Base-by-base conservation (phyloP, 2,888 invertebrate species). In the Apamea epomidion region DNA sequence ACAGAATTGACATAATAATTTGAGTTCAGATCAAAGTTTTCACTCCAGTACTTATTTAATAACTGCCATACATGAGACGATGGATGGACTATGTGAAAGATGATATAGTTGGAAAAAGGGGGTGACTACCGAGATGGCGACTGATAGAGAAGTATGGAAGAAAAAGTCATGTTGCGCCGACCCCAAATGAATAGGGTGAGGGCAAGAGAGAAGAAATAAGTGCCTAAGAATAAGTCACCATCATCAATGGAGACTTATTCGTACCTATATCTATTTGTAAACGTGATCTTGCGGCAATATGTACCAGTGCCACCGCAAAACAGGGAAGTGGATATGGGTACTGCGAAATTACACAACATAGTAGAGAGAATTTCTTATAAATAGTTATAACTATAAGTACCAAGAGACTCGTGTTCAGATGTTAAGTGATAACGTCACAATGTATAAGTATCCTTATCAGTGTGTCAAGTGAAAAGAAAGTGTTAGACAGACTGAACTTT, bases 381-480 rank as follows among this genome's bases (percentile, higher is more conserved):
- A n/a, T n/a, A n/a, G 14, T n/a, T n/a, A 16, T 48, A 8, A 48
- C 37, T 37, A 37, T 42, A 42, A 29, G 29, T 58, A 6, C 65
- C 0, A 58, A 29, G 7, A 42, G 16, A 21, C 21, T 29, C 21
- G 10, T 45, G 60, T n/a, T 25, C 12, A 32, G 21, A 45, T 81
- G 21, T n/a, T n/a, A 21, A 14, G 6, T 29, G 75, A 81, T 75
- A 69, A 54, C 14, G 10, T 76, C 75, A 69, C n/a, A 12, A 37
- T 58, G 16, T 54, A 4, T 32, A 21, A 54, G 21, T 42, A 16
- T 32, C 42, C n/a, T 45, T 62, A 81, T 29, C 82, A 64, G 7
- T 48, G 21, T 45, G 21, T 37, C 78, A 78, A 67, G 12, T 60
- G 21, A 29, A 76, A 77, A 67, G 82, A 82, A 82, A 78, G 67